Base-by-base conservation (phyloP, 2,888 invertebrate species). In the Leptopilina syphax region DNA sequence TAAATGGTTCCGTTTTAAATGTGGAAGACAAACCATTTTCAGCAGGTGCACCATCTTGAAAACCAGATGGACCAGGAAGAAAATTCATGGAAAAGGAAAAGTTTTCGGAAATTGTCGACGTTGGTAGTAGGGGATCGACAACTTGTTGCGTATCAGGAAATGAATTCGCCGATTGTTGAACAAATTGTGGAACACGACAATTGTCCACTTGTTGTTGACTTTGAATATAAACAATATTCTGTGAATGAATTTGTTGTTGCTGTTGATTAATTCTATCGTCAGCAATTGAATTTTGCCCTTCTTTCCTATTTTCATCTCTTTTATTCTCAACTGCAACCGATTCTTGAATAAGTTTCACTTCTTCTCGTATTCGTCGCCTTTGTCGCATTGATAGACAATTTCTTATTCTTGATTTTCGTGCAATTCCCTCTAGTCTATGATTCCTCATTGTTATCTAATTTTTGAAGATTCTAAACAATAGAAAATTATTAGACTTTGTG, bases 311-410 rank as follows among this genome's bases (percentile, higher is more conserved):
- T 57, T 73, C n/a, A 34, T 73, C n/a, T 41, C 34, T 13, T n/a
- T 73, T 73, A 9, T 2, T 57, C 34, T 73, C 73, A 57, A 34
- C 54, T 13, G 27, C 54, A 8, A 34, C 70, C 3, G 73, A 73
- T 34, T 73, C 57, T 34, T 57, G 73, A n/a, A 73, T 73, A 0
- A 57, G 50, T 34, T 27, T 73, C n/a, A 73, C 34, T 73, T 73
- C 57, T n/a, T 57, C 34, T 4, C 73, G 27, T 57, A 73, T 73
- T 73, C 73, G 34, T 57, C 50, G 34, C n/a, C 73, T 34, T 18
- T 73, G 73, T 8, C 73, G 57, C 73, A 73, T 73, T 41, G 73
- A 73, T 10, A 73, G 24, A 57, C 73, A 73, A 34, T 73, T 34
- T 34, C 34, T 34, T 34, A 34, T 34, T 34, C 34, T 34, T 4